Evolutionary conservation across 2,888 invertebrate genomes (phyloP), one percentile per base, ranked within the genome.

Genomic region (Napeogenes inachia): DNA sequence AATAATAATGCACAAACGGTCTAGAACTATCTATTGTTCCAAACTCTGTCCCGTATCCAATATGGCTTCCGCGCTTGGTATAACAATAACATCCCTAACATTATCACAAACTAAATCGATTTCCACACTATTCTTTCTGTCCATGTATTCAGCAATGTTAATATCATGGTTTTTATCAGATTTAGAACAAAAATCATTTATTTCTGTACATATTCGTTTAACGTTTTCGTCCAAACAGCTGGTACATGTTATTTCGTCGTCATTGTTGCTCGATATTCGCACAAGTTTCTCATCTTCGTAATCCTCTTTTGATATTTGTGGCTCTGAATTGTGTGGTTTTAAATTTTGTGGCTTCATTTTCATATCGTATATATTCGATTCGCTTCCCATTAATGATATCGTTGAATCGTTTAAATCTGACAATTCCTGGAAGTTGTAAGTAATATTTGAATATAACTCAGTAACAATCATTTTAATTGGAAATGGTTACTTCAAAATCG

Each of bases 301-400:
- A 0, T 70, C 66, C 0, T 76, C 70, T 66, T 75, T 76, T 6
- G 77, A 75, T 67, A 91, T 84, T 76, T 89, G 89, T 0, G 89
- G 84, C 57, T 91, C 89, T 0, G 90, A 90, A 42, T 78, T 83
- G 68, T 84, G 86, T 38, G 77, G 73, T 71, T 84, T 82, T 3
- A 81, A 64, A 13, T 68, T 67, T 35, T 63, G 70, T 3, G 70
- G 68, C 59, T 73, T 65, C 0, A 85, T 71, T 66, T 88, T 87
- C 73, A 84, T 81, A 65, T 87, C 82, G 74, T 88, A 89, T 1
- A 89, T 87, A 65, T 89, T 88, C 0, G 91, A 86, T 73, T 91
- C 91, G 63, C 91, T 91, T 32, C 91, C 91, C 84, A 91, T 89
- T 72, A 88, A 81, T 0, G 90, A 89, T 10, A 89, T 81, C 0